Base-by-base conservation (phyloP, 1,140 invertebrate species). In the Choristoneura fumiferana region DNA sequence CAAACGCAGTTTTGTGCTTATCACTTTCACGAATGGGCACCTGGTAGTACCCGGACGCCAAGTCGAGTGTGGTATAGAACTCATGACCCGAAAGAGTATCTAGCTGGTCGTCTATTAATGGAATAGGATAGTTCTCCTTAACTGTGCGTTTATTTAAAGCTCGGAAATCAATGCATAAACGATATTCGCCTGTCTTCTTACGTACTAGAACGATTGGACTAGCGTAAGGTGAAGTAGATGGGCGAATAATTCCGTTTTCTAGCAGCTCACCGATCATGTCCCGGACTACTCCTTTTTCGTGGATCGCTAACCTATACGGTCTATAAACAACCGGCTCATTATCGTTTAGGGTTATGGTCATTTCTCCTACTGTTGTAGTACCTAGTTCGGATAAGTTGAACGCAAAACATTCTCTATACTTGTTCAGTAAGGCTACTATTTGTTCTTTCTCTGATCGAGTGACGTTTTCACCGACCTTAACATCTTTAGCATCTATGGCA, bases 61-160 rank as follows among this genome's bases (percentile, higher is more conserved):
- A 49, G 65, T 91, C 89, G 0, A 91, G 55, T 0, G 76, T 71
- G 0, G 75, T 72, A 58, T 90, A 90, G 9, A 53, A 54, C 14
- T 35, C 2, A 33, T 59, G 5, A 14, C 57, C 57, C 2, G 57
- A 9, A 5, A 59, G 12, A 22, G 14, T 18, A 39, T 59, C 57
- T n/a, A 59, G 14, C 49, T 59, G 40, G 35, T 61, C 60, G 17
- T 61, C 60, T 0, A 61, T 61, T 1, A 55, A 17, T 0, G 60
- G 60, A 43, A 61, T 56, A 4, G 60, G 54, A n/a, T 56, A 56
- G 8, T 62, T 58, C 8, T 55, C 38, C 22, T 36, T 54, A 5
- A 53, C 43, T 0, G 60, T 61, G 5, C 22, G 35, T 33, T 57
- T 61, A 18, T 61, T 61, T 1, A 61, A 35, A 4, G 60, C 60